phyloP scores from a whole-genome alignment of 2,888 invertebrate genomes.

The Maniola hyperantus region DNA sequence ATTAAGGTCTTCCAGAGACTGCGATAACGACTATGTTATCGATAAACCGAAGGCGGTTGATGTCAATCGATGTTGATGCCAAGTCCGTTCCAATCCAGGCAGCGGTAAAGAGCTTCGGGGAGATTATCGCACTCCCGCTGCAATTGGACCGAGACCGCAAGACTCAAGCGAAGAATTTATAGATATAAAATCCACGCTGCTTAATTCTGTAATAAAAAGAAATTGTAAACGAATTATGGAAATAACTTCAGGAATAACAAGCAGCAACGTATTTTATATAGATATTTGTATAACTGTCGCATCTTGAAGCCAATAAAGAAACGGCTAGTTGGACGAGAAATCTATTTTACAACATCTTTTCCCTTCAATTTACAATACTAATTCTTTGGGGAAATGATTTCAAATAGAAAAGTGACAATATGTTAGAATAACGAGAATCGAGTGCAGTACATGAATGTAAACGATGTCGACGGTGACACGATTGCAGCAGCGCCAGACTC shows the following conservation, averaged over 20 bases:
- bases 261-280: neutral
- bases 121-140: too few relatives aligned
- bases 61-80: too few relatives aligned
- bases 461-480: conserved; percentile 49
- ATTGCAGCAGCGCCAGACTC: conserved; percentile 50
- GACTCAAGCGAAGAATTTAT: neutral
- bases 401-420: conserved; percentile 22
- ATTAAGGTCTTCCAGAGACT: too few relatives aligned
- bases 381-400: conserved; percentile 16
- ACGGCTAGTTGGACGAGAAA: neutral
- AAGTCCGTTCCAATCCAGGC: too few relatives aligned
- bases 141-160: neutral
- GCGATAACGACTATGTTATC: too few relatives aligned
- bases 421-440: conserved; percentile 25
- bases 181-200: neutral
- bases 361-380: conserved; percentile 2
- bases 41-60: too few relatives aligned
- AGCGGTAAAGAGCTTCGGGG: too few relatives aligned
- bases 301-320: neutral
- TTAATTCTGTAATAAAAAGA: neutral
- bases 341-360: neutral
- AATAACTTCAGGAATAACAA: neutral
- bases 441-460: conserved; percentile 23
- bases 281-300: neutral
- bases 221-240: neutral